phyloP scores from a whole-genome alignment of 2,113 vertebrate species.

The Stegastes partitus region DNA sequence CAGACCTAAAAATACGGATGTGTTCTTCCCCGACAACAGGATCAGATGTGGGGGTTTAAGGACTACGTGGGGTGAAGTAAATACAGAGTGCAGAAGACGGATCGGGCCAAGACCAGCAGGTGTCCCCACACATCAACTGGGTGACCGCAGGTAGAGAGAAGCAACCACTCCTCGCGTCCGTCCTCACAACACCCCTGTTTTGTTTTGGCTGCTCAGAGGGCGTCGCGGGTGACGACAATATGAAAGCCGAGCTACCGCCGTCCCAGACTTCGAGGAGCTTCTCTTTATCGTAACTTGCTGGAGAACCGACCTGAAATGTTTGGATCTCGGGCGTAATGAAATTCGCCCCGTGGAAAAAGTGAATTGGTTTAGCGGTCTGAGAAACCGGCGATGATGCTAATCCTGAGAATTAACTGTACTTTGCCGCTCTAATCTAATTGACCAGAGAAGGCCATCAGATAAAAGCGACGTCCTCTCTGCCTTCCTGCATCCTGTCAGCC shows the following conservation, averaged over 20 bases:
- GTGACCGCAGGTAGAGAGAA: conserved; percentile 19
- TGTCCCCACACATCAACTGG: conserved; percentile 44
- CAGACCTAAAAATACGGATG: conserved; percentile 37
- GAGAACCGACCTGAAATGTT: background rate
- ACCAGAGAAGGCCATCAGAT: conserved; percentile 48
- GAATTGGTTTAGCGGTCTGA: conserved; percentile 50
- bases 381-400: conserved; percentile 50
- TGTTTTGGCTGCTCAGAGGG: too few relatives aligned
- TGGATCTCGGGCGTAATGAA: conserved; percentile 42
- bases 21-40: conserved; percentile 26
- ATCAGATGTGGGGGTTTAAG: background rate
- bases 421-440: conserved; percentile 58
- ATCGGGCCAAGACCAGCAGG: conserved; percentile 54
- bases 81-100: background rate
- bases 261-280: background rate
- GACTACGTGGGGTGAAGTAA: conserved; percentile 6
- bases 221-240: too few relatives aligned
- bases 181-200: too few relatives aligned
- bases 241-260: too few relatives aligned
- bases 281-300: conserved; percentile 6
- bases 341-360: conserved; percentile 50
- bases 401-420: conserved; percentile 58
- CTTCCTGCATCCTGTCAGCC: conserved; percentile 24
- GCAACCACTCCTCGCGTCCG: background rate
- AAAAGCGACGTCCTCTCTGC: conserved; percentile 29